Evolutionary conservation across 2,797 vertebrate genomes (phyloP), one percentile per base, ranked within the genome.

Genomic region (Cottoperca gobio): DNA sequence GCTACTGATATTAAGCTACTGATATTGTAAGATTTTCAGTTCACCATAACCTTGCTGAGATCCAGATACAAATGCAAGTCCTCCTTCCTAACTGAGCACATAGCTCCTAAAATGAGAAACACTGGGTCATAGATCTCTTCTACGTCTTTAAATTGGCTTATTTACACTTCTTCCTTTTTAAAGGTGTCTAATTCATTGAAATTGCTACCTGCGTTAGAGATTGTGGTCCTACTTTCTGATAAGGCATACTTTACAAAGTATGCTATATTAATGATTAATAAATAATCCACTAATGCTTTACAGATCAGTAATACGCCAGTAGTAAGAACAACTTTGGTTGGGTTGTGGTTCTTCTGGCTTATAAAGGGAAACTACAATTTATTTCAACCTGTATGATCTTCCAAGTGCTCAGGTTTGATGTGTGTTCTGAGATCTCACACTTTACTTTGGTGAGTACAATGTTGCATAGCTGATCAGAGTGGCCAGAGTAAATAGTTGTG

Each of bases 1-100:
- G 71, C 81, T 84, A 81, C 79, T 88, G 81, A 84, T 78, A 62
- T 39, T 65, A 81, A 83, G 82, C 85, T 84, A 74, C 76, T 86
- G 81, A 80, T 71, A 31, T 61, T 78, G 21, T 70, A 62, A 75
- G 45, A 66, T 87, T 73, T 81, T 71, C 76, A 52, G 43, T 42
- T 65, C 16, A 70, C 65, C n/a, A 28, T 19, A 69, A 60, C 21
- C 31, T 16, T 50, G 64, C 55, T 74, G 48, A 57, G 35, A 48
- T 61, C 21, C 54, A 73, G 45, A 50, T 42, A 33, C n/a, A 28
- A 58, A 64, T 31, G n/a, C 8, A 23, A 28, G 59, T 40, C 11
- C n/a, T 49, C 14, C 33, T 58, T 70, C 9, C 31, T 40, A 55
- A 58, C 17, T 62, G 35, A 43, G 50, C 71, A 73, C 28, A 62